phyloP scores from a whole-genome alignment of 1,140 invertebrate species.

The Brachionus calyciflorus region DNA sequence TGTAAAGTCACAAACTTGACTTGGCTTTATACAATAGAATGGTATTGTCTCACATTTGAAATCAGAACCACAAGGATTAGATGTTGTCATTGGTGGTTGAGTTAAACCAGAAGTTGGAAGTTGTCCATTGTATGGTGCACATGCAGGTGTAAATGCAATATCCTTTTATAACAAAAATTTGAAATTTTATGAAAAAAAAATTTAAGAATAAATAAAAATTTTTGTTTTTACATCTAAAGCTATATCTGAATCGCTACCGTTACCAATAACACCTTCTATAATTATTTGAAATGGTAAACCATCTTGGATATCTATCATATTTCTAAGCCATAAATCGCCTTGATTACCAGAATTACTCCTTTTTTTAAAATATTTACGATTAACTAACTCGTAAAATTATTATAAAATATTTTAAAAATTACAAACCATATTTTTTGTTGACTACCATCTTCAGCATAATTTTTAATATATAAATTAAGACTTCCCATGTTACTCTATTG shows the following conservation, averaged over 20 bases:
- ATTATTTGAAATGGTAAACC: conserved; percentile 4
- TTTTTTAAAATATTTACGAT: neutral
- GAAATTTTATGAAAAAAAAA: too few relatives aligned
- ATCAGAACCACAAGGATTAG: conserved; percentile 3
- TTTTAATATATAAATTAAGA: conserved; percentile 12
- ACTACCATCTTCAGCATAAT: conserved; percentile 3
- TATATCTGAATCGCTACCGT: conserved; percentile 9
- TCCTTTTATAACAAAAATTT: neutral
- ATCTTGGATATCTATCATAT: conserved; percentile 1
- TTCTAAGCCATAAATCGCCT: conserved; percentile 34
- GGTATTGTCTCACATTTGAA: conserved; percentile 27
- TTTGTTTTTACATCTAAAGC: neutral
- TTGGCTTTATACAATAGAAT: conserved; percentile 52
- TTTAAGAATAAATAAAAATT: neutral
- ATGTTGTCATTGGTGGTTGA: neutral
- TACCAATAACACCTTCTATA: conserved; percentile 25
- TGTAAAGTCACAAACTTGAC: conserved; percentile 52
- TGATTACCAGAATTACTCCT: conserved; percentile 28
- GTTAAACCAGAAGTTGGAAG: conserved; percentile 30
- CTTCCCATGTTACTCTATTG: conserved; percentile 17
- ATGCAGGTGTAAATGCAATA: neutral
- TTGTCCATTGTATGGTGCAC: conserved; percentile 7
- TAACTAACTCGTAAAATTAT: too few relatives aligned
- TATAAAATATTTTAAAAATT: neutral
- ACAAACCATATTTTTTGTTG: conserved; percentile 25